These are phyloP conservation scores for Gallinago solitaria DNA, from an alignment of 2,797 vertebrate genomes.

Conservation along the genomic window DNA sequence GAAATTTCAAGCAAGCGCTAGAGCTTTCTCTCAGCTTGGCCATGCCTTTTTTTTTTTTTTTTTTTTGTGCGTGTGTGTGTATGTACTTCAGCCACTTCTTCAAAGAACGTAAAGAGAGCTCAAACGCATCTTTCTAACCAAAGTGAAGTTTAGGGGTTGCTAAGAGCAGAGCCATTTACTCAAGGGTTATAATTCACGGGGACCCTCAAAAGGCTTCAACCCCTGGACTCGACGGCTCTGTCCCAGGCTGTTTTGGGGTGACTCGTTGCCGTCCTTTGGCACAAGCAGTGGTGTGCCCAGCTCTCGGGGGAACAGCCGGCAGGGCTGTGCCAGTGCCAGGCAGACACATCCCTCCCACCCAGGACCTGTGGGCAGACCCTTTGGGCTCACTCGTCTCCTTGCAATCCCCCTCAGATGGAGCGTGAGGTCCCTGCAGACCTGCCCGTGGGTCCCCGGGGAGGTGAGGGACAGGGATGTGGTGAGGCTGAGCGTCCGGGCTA, in stretches of 20 bases:
- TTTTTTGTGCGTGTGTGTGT: background rate
- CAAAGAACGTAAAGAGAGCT: background rate
- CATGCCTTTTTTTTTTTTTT: background rate
- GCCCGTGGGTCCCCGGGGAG: background rate
- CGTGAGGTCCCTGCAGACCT: background rate
- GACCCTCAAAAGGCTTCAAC: background rate
- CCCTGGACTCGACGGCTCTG: rapidly evolving
- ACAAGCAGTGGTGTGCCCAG: background rate
- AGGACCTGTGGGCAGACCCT: background rate
- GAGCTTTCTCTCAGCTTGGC: background rate
- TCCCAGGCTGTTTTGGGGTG: background rate
- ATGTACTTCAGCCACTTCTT: background rate
- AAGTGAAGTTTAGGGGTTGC: background rate
- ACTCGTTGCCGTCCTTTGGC: background rate
- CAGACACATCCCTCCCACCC: background rate
- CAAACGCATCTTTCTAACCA: background rate
- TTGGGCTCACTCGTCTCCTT: background rate
- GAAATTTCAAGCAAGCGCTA: background rate
- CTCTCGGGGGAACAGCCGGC: background rate
- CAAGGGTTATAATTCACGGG: background rate
- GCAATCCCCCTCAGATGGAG: background rate
- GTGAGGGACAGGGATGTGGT: rapidly evolving
- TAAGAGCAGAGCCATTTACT: background rate
- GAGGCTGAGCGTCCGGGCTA: background rate
- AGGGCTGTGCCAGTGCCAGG: background rate